Evolutionary conservation across 2,113 vertebrate genomes (phyloP).

Genomic region (Microtus richardsoni): DNA sequence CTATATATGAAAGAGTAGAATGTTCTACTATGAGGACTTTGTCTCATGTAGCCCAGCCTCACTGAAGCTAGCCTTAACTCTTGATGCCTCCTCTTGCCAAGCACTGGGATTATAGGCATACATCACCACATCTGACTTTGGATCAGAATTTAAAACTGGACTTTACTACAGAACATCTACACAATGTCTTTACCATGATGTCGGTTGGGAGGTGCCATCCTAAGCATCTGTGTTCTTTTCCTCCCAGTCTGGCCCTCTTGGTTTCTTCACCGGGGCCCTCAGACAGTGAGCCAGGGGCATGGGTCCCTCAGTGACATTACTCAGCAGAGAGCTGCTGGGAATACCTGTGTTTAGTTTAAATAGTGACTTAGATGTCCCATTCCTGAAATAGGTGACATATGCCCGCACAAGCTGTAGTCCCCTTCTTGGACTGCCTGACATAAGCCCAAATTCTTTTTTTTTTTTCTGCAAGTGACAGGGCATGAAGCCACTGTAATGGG

Average conservation of each 20-base stretch:
- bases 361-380: slow-evolving; percentile 57
- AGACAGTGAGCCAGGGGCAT: rapidly evolving
- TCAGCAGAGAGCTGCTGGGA: neutral
- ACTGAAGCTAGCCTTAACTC: neutral
- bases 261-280: neutral
- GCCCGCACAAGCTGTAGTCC: neutral
- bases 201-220: neutral
- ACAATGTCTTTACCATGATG: neutral
- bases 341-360: slow-evolving; percentile 46
- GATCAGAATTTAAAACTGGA: neutral
- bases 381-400: neutral
- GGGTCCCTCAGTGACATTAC: neutral
- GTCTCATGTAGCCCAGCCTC: neutral
- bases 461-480: neutral
- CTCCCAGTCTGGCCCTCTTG: rapidly evolving
- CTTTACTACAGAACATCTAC: neutral
- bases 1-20: neutral
- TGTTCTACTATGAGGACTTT: neutral
- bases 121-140: neutral
- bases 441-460: neutral
- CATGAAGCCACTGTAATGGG: neutral
- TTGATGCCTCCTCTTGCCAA: neutral
- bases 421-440: neutral
- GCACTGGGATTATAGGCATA: neutral
- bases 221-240: neutral